Conservation (phyloP, 2,113 vertebrate species). For the Hirundichthys speculiger region DNA sequence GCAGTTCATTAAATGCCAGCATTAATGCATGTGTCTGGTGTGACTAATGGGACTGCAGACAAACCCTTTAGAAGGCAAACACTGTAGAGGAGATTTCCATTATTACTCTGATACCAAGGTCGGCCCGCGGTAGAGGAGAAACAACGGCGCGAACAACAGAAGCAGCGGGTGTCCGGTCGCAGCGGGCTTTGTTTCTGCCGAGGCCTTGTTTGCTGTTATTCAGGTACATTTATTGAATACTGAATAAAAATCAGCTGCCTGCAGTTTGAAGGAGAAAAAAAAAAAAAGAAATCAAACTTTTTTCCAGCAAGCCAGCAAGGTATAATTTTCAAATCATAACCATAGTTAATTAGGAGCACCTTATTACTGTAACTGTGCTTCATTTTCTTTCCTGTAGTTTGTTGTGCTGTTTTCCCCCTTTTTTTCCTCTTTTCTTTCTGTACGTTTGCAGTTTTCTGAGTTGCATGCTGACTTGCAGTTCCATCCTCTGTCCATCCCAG, state of each 20-base stretch:
- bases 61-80: conserved; percentile 47
- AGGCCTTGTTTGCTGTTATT: background rate
- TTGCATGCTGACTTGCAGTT: no score
- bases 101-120: conserved; percentile 11
- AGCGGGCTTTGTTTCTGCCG: conserved; percentile 11
- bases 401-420: no score
- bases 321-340: background rate
- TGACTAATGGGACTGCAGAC: conserved; percentile 59
- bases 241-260: background rate
- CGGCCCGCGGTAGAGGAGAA: conserved; percentile 1
- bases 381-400: no score
- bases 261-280: background rate
- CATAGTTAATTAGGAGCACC: no score
- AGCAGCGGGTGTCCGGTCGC: background rate
- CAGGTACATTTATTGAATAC: conserved; percentile 6
- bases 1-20: conserved; percentile 51
- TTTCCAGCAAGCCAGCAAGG: background rate
- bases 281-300: background rate
- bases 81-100: conserved; percentile 11
- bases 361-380: no score
- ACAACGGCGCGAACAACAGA: conserved; percentile 2
- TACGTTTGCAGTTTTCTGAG: no score
- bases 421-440: no score
- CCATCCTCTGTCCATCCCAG: no score
- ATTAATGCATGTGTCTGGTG: conserved; percentile 52